Conservation (phyloP, 2,888 invertebrate genomes). For the Andrena flavipes region DNA sequence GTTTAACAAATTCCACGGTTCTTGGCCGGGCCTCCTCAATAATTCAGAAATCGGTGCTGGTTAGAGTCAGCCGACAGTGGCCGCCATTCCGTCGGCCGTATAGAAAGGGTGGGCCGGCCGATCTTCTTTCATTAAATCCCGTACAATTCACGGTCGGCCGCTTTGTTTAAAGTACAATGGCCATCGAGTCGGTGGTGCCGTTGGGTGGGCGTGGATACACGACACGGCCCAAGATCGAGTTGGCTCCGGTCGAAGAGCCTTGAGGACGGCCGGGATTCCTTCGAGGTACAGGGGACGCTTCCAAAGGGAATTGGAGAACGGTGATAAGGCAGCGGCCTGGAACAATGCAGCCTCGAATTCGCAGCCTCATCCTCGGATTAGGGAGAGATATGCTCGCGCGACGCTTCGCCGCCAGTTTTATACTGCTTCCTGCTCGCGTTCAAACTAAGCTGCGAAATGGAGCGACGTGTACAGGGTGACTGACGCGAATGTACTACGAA, state of each 20-base stretch:
- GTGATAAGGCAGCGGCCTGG: conserved; percentile 64
- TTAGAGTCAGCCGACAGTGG: conserved; percentile 48
- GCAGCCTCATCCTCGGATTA: conserved; percentile 47
- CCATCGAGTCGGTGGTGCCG: conserved; percentile 76
- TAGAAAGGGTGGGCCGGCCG: conserved; percentile 42
- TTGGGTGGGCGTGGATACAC: conserved; percentile 75
- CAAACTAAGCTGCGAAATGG: not conserved
- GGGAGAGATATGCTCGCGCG: conserved; percentile 42
- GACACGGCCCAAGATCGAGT: conserved; percentile 76
- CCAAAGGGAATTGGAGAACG: conserved; percentile 61
- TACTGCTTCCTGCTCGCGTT: conserved; percentile 9
- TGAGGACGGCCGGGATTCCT: conserved; percentile 60
- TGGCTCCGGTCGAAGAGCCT: conserved; percentile 62
- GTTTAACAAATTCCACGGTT: conserved; percentile 70
- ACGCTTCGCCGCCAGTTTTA: conserved; percentile 38
- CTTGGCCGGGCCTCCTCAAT: conserved; percentile 41
- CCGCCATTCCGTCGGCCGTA: conserved; percentile 52
- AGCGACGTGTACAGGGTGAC: not conserved
- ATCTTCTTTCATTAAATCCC: conserved; percentile 81
- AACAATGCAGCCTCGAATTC: conserved; percentile 65
- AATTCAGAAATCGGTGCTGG: conserved; percentile 70
- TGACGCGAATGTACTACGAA: not conserved
- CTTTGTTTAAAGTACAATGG: conserved; percentile 82
- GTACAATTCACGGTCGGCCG: conserved; percentile 75
- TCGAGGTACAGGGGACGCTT: conserved; percentile 56